phyloP scores from a whole-genome alignment of 1,140 invertebrate genomes.

The Danaus melanippus region DNA sequence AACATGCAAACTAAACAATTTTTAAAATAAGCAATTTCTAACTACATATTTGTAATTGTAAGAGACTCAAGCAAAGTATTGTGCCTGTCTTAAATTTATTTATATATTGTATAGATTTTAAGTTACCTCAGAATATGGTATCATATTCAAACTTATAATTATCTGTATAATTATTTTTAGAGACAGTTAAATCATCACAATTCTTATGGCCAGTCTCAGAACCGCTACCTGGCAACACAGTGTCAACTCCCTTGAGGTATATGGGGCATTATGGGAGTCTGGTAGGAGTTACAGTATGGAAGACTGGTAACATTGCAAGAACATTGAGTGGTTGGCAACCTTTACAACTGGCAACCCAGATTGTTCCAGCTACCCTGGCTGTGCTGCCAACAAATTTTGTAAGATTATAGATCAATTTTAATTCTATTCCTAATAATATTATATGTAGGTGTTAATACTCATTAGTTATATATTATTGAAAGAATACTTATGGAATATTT shows the following conservation, averaged over 20 bases:
- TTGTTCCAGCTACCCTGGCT: constrained; percentile 87
- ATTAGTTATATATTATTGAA: no score
- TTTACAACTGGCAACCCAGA: constrained; percentile 85
- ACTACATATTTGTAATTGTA: no score
- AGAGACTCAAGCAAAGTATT: no score
- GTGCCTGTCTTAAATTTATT: no score
- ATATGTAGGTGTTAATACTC: no score
- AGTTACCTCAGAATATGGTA: background rate
- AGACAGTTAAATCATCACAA: constrained; percentile 80
- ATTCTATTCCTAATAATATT: no score
- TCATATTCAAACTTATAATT: background rate
- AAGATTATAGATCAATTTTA: constrained; percentile 14
- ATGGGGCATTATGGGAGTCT: constrained; percentile 81
- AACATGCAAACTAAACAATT: no score
- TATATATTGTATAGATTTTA: no score
- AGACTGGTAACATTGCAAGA: constrained; percentile 69
- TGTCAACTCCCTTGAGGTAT: constrained; percentile 74
- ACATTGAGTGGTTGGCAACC: constrained; percentile 83
- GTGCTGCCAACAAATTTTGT: constrained; percentile 63
- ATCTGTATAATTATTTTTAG: constrained; percentile 66
- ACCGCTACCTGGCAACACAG: constrained; percentile 56
- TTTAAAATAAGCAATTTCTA: no score
- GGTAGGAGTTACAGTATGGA: constrained; percentile 78
- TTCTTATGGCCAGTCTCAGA: constrained; percentile 74
- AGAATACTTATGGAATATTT: no score